phyloP scores from a whole-genome alignment of 2,888 invertebrate species.

The Parnassius glacialis region DNA sequence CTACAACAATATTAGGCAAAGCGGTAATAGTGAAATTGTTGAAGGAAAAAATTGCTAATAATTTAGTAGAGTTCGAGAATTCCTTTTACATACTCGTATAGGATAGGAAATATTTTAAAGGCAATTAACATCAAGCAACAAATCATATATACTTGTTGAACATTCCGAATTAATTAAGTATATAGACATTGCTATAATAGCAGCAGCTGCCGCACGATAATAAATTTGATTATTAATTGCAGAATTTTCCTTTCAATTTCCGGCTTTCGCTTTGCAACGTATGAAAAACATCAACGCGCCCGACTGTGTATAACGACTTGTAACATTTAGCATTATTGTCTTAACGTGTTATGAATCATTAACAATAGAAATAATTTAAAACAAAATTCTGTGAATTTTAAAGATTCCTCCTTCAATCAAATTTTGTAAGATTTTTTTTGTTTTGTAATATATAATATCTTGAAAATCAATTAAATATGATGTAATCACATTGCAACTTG shows the following conservation, averaged over 20 bases:
- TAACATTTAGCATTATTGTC: conserved; percentile 13
- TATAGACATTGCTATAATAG: conserved; percentile 1
- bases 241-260: conserved; percentile 51
- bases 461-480: too few relatives aligned
- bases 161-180: conserved; percentile 3
- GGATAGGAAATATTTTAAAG: too few relatives aligned
- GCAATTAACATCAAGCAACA: not conserved
- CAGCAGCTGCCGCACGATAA: not conserved
- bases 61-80: too few relatives aligned
- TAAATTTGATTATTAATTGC: conserved; percentile 14
- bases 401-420: not conserved
- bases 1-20: too few relatives aligned
- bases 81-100: too few relatives aligned
- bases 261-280: conserved; percentile 43
- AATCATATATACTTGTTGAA: not conserved
- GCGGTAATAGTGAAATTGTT: too few relatives aligned
- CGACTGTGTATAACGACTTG: conserved; percentile 11
- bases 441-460: too few relatives aligned
- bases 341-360: conserved; percentile 10
- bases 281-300: conserved; percentile 24
- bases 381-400: not conserved
- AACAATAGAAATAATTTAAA: conserved; percentile 8
- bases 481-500: too few relatives aligned
- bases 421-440: not conserved
- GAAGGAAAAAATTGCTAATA: too few relatives aligned